phyloP scores from a whole-genome alignment of 2,797 vertebrate genomes.

The Caiman crocodilus region DNA sequence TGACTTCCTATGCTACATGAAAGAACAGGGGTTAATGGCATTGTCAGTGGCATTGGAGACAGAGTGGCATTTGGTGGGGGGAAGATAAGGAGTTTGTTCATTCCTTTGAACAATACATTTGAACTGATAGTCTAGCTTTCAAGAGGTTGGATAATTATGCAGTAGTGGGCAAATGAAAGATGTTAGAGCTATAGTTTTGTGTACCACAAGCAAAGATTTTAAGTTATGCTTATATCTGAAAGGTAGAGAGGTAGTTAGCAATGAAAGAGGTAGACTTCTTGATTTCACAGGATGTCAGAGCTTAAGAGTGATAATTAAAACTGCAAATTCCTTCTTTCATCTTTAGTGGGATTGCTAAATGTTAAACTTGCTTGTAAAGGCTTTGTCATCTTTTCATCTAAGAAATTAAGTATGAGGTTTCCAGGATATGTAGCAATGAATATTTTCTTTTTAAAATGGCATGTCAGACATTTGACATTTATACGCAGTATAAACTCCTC shows the following conservation, averaged over 20 bases:
- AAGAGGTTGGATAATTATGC: too few species aligned
- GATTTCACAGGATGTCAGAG: neutral
- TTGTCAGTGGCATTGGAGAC: accelerated
- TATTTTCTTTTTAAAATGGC: neutral
- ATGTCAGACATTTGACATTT: neutral
- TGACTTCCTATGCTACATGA: neutral
- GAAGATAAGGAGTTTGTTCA: neutral
- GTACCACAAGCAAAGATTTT: too few species aligned
- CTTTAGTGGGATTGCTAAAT: neutral
- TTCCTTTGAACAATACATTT: neutral
- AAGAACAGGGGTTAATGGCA: neutral
- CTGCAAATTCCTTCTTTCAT: neutral
- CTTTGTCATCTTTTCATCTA: neutral
- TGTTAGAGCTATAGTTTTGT: too few species aligned
- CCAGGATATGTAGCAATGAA: neutral
- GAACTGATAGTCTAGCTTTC: too few species aligned
- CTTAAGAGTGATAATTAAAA: neutral
- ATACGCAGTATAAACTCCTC: neutral
- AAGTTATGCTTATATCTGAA: too few species aligned
- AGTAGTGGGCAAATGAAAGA: too few species aligned
- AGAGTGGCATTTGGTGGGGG: neutral
- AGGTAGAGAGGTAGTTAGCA: too few species aligned
- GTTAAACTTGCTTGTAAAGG: neutral
- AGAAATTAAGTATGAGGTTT: neutral
- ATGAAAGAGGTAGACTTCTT: neutral